phyloP scores from a whole-genome alignment of 2,888 invertebrate species.

The Phaedon cochleariae region DNA sequence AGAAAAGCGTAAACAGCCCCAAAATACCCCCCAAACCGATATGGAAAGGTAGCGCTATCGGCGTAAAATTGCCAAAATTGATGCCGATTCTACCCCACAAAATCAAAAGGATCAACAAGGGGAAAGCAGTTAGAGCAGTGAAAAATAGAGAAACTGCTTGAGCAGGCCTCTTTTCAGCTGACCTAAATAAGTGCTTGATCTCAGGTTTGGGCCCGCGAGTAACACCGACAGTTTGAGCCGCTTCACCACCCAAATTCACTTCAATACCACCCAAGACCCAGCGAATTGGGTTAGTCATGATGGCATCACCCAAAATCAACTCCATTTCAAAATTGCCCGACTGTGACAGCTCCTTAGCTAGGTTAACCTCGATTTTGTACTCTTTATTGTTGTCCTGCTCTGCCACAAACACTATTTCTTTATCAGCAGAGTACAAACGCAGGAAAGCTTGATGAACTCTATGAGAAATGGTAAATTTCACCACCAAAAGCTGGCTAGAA shows the following conservation, averaged over 20 bases:
- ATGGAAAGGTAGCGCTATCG: constrained; percentile 90
- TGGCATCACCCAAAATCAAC: constrained; percentile 90
- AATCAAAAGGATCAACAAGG: constrained; percentile 81
- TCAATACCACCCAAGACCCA: constrained; percentile 85
- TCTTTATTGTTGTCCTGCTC: constrained; percentile 81
- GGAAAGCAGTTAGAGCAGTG: constrained; percentile 82
- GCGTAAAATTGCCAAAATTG: constrained; percentile 84
- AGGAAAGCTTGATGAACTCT: constrained; percentile 84
- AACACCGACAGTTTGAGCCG: constrained; percentile 32
- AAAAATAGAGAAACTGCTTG: constrained; percentile 89
- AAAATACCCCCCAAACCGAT: constrained; percentile 88
- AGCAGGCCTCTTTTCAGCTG: constrained; percentile 91
- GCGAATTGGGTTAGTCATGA: constrained; percentile 86
- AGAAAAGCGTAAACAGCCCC: constrained; percentile 87
- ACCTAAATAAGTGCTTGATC: constrained; percentile 86
- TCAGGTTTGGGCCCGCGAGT: constrained; percentile 67
- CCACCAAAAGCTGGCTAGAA: constrained; percentile 81
- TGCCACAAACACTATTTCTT: constrained; percentile 93
- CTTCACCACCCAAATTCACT: constrained; percentile 63
- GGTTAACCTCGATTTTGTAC: constrained; percentile 89
- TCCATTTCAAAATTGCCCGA: constrained; percentile 85
- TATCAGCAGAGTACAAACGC: constrained; percentile 73
- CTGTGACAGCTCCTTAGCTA: constrained; percentile 79
- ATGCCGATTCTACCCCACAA: constrained; percentile 89
- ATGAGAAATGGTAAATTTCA: constrained; percentile 81